A percentile compares a stretch with the other conserved stretches of the same genome.
Evolutionary conservation across 2,113 vertebrate species (phyloP).

Genomic region (Marmota flaviventris): DNA sequence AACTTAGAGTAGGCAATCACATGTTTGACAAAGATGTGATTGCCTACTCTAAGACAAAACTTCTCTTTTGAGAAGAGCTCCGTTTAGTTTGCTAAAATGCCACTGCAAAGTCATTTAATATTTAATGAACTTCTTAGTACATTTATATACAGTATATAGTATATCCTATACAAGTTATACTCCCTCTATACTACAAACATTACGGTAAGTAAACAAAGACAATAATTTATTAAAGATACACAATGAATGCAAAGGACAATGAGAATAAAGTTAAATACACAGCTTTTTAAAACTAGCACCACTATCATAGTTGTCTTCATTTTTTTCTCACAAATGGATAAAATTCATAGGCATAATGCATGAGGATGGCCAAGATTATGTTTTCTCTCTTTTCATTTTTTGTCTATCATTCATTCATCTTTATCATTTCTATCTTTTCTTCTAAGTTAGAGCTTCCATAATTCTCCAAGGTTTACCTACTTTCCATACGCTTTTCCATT

Average conservation of each 20-base stretch:
- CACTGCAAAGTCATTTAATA: conserved; percentile 34
- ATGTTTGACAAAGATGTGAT: conserved; percentile 39
- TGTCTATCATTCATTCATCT: not conserved
- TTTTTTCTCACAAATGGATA: conserved; percentile 39
- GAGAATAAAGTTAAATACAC: conserved; percentile 37
- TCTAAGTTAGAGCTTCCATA: not conserved
- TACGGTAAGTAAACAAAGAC: not conserved
- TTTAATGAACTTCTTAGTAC: not conserved
- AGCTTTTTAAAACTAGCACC: conserved; percentile 34
- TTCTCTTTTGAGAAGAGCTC: not conserved
- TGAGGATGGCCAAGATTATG: not conserved
- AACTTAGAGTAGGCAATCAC: not conserved
- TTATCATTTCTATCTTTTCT: not conserved
- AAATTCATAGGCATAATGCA: not conserved
- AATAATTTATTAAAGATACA: not conserved
- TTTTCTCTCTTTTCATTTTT: not conserved
- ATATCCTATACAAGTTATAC: not conserved
- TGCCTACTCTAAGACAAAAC: too few species aligned
- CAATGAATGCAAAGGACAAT: conserved; percentile 36
- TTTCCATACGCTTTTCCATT: conserved; percentile 1
- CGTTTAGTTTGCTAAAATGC: conserved; percentile 43
- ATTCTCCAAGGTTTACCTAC: not conserved
- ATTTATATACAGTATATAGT: not conserved
- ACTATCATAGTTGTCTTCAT: not conserved
- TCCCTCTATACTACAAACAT: not conserved